Conservation (phyloP, 2,888 invertebrate genomes). For the Priocnemis perturbator region DNA sequence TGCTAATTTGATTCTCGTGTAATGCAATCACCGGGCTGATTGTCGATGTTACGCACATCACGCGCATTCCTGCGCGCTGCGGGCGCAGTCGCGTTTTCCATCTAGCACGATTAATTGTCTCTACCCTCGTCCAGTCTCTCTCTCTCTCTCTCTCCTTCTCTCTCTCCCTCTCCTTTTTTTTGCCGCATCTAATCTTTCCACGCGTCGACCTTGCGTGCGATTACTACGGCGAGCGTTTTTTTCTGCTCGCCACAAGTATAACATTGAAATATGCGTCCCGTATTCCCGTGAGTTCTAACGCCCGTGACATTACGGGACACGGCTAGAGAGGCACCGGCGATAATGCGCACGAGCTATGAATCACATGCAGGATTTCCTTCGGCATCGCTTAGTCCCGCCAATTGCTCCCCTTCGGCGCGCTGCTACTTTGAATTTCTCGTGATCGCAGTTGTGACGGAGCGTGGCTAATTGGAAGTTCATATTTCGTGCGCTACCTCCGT, state of each 20-base stretch:
- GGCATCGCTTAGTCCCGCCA: no score
- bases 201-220: no score
- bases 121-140: not conserved
- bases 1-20: constrained; percentile 67
- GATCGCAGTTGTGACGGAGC: no score
- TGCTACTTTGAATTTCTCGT: no score
- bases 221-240: no score
- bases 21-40: constrained; percentile 54
- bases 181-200: no score
- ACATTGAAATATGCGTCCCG: constrained; percentile 19
- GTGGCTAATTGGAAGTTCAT: no score
- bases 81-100: constrained; percentile 45
- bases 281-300: no score
- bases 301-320: constrained; percentile 6
- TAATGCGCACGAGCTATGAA: constrained; percentile 3
- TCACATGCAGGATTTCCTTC: not conserved
- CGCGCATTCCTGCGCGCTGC: constrained; percentile 48
- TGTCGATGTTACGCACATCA: constrained; percentile 56
- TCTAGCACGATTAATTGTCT: constrained; percentile 48
- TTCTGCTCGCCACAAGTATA: no score
- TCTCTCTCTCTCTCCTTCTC: not conserved
- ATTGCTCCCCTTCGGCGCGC: no score
- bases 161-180: no score
- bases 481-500: no score
- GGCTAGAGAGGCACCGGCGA: not conserved